Evolutionary conservation across 2,113 vertebrate genomes (phyloP).

Genomic region (Syngnathus floridae): DNA sequence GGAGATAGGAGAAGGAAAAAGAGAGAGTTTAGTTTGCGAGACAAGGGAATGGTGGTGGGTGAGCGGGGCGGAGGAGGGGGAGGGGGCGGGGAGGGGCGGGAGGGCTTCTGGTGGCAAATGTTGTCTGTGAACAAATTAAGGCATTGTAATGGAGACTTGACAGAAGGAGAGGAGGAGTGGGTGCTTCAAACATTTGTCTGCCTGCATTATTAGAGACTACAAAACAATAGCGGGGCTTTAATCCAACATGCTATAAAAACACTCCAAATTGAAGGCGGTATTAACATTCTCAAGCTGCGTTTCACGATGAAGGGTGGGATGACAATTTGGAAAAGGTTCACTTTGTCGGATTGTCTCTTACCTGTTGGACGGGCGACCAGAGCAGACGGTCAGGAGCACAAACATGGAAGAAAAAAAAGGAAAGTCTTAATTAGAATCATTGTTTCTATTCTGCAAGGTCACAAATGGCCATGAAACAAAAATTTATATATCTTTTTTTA

Average conservation of each 20-base stretch:
- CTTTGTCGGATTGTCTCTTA: constrained; percentile 42
- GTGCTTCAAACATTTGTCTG: constrained; percentile 35
- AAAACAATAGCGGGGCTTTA: constrained; percentile 29
- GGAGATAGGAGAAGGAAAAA: constrained; percentile 13
- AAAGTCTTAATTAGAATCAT: constrained; percentile 27
- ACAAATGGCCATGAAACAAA: no score
- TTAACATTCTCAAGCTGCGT: not conserved
- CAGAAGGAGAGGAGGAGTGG: constrained; percentile 68
- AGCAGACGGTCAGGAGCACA: constrained; percentile 31
- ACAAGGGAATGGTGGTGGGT: constrained; percentile 37
- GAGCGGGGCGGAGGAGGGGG: constrained; percentile 34
- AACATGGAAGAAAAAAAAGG: constrained; percentile 37
- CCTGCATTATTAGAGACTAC: constrained; percentile 23
- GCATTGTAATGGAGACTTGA: constrained; percentile 47
- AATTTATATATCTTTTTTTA: no score
- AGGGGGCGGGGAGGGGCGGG: constrained; percentile 21
- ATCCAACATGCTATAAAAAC: constrained; percentile 23
- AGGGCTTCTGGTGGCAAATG: constrained; percentile 34
- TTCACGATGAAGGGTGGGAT: not conserved
- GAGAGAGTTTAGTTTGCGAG: constrained; percentile 17
- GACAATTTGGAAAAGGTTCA: constrained; percentile 1
- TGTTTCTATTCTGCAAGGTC: not conserved
- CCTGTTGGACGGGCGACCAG: constrained; percentile 47
- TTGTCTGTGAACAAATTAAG: constrained; percentile 54
- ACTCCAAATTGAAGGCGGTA: not conserved